Percentiles rank a stretch among this genome's conserved stretches.
phyloP scores from a whole-genome alignment of 2,113 vertebrate species.

The Microcebus murinus region DNA sequence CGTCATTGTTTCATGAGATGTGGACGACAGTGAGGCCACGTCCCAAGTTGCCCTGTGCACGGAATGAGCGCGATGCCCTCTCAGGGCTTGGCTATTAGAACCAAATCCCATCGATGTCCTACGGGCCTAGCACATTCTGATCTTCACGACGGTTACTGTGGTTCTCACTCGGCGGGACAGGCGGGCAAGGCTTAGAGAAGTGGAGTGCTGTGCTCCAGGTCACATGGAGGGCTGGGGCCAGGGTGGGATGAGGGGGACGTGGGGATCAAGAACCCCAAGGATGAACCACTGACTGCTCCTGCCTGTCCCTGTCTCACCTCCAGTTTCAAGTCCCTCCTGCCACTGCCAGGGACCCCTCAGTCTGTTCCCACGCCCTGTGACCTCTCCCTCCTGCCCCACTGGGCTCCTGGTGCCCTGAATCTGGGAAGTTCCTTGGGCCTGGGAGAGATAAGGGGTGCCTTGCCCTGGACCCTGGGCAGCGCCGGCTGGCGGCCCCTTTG shows the following conservation, averaged over 20 bases:
- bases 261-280: background rate
- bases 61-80: too few species aligned
- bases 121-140: accelerated
- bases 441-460: slow-evolving; percentile 64
- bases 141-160: background rate
- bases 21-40: accelerated
- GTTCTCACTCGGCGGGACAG: background rate
- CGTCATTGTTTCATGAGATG: too few species aligned
- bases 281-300: background rate
- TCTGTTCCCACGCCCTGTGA: slow-evolving; percentile 49
- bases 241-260: background rate
- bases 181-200: background rate
- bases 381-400: slow-evolving; percentile 36
- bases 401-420: slow-evolving; percentile 36
- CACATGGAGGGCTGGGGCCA: background rate
- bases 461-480: slow-evolving; percentile 49
- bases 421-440: slow-evolving; percentile 68
- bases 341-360: background rate
- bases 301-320: background rate
- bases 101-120: accelerated
- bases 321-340: background rate
- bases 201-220: background rate
- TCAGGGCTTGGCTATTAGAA: background rate
- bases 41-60: background rate
- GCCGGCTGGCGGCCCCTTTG: slow-evolving; percentile 30